Percentiles rank a stretch among this genome's conserved stretches.
These are phyloP conservation scores for Venusia cambrica DNA, from an alignment of 2,888 invertebrate genomes.

Conservation along the genomic window DNA sequence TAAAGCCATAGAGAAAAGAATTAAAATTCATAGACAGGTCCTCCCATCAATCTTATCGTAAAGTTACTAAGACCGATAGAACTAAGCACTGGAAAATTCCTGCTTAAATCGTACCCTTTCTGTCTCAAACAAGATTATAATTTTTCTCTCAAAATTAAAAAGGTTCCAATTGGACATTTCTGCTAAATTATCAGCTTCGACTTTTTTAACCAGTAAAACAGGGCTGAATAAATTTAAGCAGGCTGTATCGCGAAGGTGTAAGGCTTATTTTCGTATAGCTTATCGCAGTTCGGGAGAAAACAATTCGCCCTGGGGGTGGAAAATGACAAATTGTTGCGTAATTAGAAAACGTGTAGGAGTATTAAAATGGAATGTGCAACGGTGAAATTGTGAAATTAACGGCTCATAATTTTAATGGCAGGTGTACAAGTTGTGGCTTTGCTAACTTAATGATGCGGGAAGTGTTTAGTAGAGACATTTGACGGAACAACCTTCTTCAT, in stretches of 20 bases:
- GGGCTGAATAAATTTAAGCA: background rate
- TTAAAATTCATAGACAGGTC: too few relatives aligned
- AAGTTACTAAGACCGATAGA: too few relatives aligned
- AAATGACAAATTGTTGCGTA: slow-evolving; percentile 33
- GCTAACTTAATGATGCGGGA: slow-evolving; percentile 15
- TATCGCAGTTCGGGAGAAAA: slow-evolving; percentile 8
- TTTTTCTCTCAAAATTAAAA: slow-evolving; percentile 5
- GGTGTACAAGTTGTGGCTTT: slow-evolving; percentile 21
- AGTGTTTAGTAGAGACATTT: too few relatives aligned
- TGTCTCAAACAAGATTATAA: background rate
- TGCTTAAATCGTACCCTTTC: too few relatives aligned
- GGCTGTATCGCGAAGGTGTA: slow-evolving; percentile 5
- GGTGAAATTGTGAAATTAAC: slow-evolving; percentile 26
- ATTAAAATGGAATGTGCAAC: slow-evolving; percentile 30
- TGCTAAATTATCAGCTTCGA: slow-evolving; percentile 11
- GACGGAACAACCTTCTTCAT: too few relatives aligned
- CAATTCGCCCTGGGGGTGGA: slow-evolving; percentile 22
- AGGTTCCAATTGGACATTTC: slow-evolving; percentile 5
- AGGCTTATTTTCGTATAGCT: slow-evolving; percentile 6
- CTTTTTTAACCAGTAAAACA: background rate
- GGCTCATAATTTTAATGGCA: slow-evolving; percentile 27
- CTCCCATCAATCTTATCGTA: too few relatives aligned
- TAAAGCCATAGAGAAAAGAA: too few relatives aligned
- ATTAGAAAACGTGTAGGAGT: slow-evolving; percentile 32
- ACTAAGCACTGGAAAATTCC: too few relatives aligned